Percentiles rank a stretch among this genome's conserved stretches.
These are phyloP conservation scores for Aphaenogaster ashmeadi DNA, from an alignment of 1,140 invertebrate genomes.

Conservation along the genomic window DNA sequence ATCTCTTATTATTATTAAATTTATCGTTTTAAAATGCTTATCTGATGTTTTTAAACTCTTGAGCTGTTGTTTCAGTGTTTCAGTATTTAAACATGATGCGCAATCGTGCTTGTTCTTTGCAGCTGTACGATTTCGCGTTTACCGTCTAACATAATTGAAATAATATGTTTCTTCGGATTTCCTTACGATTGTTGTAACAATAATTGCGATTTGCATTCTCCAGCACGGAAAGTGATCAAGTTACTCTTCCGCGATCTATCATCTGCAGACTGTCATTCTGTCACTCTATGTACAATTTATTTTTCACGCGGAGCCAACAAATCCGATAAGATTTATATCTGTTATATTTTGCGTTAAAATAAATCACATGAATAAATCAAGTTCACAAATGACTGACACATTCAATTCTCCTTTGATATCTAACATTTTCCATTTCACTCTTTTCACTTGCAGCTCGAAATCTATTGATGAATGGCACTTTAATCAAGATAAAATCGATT, in stretches of 20 bases:
- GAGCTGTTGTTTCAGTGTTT: too few species aligned
- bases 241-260: neutral
- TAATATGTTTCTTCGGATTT: too few species aligned
- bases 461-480: neutral
- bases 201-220: too few species aligned
- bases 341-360: neutral
- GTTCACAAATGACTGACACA: neutral
- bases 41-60: too few species aligned
- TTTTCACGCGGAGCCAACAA: neutral
- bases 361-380: neutral
- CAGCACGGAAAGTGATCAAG: too few species aligned
- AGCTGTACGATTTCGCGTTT: too few species aligned
- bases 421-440: neutral
- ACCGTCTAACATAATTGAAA: too few species aligned
- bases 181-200: too few species aligned
- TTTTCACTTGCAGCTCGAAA: neutral
- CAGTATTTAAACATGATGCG: too few species aligned
- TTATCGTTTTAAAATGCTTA: too few species aligned
- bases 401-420: neutral
- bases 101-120: too few species aligned
- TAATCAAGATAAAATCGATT: neutral
- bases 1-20: too few species aligned
- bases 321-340: neutral
- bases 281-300: neutral
- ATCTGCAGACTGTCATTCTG: neutral